Evolutionary conservation across 1,140 invertebrate species (phyloP), one percentile per base, ranked within the genome.

Genomic region (Calliopsis andreniformis): DNA sequence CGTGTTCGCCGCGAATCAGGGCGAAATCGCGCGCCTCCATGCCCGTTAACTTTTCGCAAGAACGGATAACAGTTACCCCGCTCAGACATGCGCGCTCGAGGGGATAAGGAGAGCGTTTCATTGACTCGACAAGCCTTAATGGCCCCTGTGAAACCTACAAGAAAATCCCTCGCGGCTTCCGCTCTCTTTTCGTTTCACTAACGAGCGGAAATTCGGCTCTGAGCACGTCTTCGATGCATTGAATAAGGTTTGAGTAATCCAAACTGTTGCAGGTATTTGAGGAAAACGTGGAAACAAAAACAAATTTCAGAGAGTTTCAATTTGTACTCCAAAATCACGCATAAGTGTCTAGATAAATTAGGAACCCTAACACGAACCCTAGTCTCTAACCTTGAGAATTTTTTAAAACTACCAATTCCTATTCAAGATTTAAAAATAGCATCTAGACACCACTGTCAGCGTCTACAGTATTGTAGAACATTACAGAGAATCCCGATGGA

Each of bases 61-160:
- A 89, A 89, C 85, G 86, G 86, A 88, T 88, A 89, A 89, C 88
- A 89, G 87, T 89, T 89, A 89, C 78, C 83, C 82, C 87, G 86
- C 62, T 84, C 83, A 85, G 83, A 85, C 83, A 85, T 85, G 83
- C 82, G 81, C 69, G 69, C 42, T 42, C 61, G 23, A 49, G 25
- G 69, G 68, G 76, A 76, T 80, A 83, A 83, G 68, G 72, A 80
- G 78, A 80, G 59, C 82, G 69, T 84, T 84, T 76, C 83, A 85
- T 85, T 85, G 83, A 85, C 78, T 83, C 59, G 69, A 51, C 14
- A 49, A n/a, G 32, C 25, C 72, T 80, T 83, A 84, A 80, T 80
- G 83, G 61, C 39, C 61, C 32, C 12, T n/a, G 39, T 42, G 67
- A 70, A 68, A 67, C 14, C 59, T 39, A 4, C 43, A 45, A 67